phyloP scores from a whole-genome alignment of 2,113 vertebrate species.

The Alexandromys fortis region DNA sequence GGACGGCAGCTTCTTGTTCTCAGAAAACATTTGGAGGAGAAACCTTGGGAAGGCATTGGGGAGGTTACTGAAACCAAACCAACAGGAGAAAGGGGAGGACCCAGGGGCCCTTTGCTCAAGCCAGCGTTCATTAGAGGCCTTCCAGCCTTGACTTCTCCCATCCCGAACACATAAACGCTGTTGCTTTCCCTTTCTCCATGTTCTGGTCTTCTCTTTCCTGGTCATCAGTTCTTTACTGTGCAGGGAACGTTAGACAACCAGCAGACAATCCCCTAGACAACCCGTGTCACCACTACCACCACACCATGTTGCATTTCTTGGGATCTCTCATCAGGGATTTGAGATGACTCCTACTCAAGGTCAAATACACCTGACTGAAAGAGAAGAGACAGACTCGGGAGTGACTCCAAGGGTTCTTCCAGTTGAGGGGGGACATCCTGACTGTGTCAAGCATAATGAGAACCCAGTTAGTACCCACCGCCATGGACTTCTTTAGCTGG shows the following conservation, averaged over 20 bases:
- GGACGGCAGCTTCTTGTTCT: not conserved
- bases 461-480: no score
- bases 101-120: not conserved
- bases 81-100: rapidly evolving
- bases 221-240: not conserved
- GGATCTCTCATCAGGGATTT: not conserved
- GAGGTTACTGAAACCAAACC: not conserved
- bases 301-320: not conserved
- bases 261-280: not conserved
- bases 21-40: not conserved
- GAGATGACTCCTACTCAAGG: not conserved
- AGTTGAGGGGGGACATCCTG: no score
- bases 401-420: no score
- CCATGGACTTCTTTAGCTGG: no score
- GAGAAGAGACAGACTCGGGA: not conserved
- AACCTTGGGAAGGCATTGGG: not conserved
- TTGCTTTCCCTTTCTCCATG: not conserved
- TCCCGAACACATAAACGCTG: not conserved
- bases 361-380: not conserved
- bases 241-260: not conserved
- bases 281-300: not conserved
- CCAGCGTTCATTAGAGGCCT: not conserved
- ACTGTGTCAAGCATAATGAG: no score
- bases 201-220: not conserved
- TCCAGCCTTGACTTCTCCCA: not conserved